Base-by-base conservation (phyloP, 2,797 vertebrate genomes). In the Squalus acanthias region DNA sequence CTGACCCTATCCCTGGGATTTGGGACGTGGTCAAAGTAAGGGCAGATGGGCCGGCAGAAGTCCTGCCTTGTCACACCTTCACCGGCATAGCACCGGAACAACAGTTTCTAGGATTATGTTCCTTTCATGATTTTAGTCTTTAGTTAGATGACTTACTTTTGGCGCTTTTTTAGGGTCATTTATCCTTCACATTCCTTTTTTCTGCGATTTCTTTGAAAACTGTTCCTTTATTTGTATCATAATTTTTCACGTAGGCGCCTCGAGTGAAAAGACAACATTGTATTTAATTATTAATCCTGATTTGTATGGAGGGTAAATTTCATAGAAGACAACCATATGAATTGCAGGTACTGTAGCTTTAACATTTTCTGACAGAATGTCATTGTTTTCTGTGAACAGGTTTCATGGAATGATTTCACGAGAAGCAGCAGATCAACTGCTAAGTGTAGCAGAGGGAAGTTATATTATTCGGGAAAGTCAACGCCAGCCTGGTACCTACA, bases 401-500 rank as follows among this genome's bases (percentile, higher is more conserved):
- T 99, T 99, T 97, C 99, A 99, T 46, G 99, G 99, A 96, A 99
- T 99, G 99, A 99, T 99, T 98, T 99, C 99, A 96, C 98, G 99
- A 97, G 99, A 99, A 97, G 98, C 98, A 96, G 98, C 99, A 7
- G 99, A 99, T 98, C 99, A 98, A 97, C 98, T 99, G 97, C 97
- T 99, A 97, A 99, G 98, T 97, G 98, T 99, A 97, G 99, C 99
- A 63, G 99, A 99, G 97, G 99, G 99, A 97, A 99, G 99, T 98
- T 99, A 99, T 97, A 98, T 99, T 97, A 99, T 99, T 97, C 98
- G 99, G 96, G 99, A 99, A 98, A 99, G 99, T 97, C 99, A 99
- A 97, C 98, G 99, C 96, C 99, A 99, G 97, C 99, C 98, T 26
- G 99, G 99, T 97, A 99, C 99, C 17, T 99, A 99, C 97, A 99